Conservation (phyloP, 2,113 vertebrate genomes). For the Macaca mulatta region DNA sequence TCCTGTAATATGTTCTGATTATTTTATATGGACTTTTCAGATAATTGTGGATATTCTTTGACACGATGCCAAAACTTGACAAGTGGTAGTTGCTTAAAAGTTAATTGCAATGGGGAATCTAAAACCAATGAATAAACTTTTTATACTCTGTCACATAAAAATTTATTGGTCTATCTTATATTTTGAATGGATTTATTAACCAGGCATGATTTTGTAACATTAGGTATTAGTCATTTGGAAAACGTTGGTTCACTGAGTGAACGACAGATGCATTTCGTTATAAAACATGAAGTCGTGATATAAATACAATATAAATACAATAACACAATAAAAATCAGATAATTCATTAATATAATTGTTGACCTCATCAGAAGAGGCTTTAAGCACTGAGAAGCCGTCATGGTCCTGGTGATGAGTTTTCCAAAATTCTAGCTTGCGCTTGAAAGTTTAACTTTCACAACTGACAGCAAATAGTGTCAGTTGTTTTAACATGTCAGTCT, state of each 20-base stretch:
- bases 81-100: conserved; percentile 32
- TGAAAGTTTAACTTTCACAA: neutral
- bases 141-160: neutral
- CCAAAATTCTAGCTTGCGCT: conserved; percentile 42
- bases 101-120: neutral
- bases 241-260: conserved; percentile 1
- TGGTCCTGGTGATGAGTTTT: neutral
- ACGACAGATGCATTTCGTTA: neutral
- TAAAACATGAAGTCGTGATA: conserved; percentile 18
- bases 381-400: neutral
- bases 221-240: conserved; percentile 12
- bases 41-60: neutral
- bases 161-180: neutral
- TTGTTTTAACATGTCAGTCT: neutral
- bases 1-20: neutral
- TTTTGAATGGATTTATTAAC: conserved; percentile 25
- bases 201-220: neutral
- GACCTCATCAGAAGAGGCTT: neutral
- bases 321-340: neutral
- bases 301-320: neutral
- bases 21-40: neutral
- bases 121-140: neutral
- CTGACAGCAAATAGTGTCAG: neutral
- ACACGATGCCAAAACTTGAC: neutral
- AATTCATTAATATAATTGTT: neutral